Percentiles rank a stretch among this genome's conserved stretches.
These are phyloP conservation scores for Ceyx cyanopectus DNA, from an alignment of 2,113 vertebrate species.

Conservation along the genomic window DNA sequence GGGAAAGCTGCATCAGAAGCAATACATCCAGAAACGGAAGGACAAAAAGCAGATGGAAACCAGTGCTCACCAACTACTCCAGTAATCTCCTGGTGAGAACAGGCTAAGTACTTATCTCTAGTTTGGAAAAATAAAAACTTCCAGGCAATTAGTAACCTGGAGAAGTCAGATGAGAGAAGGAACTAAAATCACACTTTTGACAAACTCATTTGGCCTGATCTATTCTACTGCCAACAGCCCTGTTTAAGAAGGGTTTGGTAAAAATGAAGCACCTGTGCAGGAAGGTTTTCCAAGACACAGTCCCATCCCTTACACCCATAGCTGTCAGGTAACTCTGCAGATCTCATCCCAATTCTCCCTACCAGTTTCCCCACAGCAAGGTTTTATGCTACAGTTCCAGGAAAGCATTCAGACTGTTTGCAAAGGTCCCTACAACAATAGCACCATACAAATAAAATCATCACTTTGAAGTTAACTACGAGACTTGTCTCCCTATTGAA, in stretches of 20 bases:
- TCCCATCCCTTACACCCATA: neutral
- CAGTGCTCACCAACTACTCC: neutral
- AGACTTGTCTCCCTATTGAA: neutral
- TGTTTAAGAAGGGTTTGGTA: neutral
- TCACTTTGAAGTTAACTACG: neutral
- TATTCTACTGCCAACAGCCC: neutral
- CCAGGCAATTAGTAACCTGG: neutral
- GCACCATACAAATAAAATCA: neutral
- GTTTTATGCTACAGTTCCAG: neutral
- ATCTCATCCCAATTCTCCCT: neutral
- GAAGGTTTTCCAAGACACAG: neutral
- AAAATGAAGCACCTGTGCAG: neutral
- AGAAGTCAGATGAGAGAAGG: neutral
- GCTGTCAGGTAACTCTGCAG: neutral
- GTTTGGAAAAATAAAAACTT: neutral
- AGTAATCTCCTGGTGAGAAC: neutral
- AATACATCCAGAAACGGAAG: neutral
- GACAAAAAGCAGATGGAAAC: neutral
- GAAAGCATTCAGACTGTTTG: neutral
- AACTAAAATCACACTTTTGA: neutral
- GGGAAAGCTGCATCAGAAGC: neutral
- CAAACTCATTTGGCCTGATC: neutral
- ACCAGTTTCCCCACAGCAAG: neutral
- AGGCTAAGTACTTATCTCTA: neutral
- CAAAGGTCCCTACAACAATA: neutral